Conservation (phyloP, 1,140 invertebrate species). For the Nephotettix cincticeps region DNA sequence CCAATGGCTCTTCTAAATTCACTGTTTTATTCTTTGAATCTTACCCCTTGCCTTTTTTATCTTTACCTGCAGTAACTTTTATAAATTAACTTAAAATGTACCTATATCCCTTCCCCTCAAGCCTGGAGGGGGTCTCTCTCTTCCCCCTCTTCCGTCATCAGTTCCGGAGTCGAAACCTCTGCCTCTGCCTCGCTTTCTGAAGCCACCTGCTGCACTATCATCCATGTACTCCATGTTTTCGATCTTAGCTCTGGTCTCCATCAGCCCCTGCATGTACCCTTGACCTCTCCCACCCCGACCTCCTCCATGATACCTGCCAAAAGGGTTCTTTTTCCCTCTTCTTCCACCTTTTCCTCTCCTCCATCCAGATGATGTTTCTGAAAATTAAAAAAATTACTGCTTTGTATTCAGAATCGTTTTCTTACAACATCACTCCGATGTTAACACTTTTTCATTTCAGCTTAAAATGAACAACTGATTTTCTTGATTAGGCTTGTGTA, state of each 20-base stretch:
- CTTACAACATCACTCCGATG: no score
- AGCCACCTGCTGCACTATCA: no score
- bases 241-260: background rate
- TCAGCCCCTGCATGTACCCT: background rate
- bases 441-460: no score
- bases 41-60: no score
- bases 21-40: no score
- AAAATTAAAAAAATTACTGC: background rate
- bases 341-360: background rate
- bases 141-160: background rate
- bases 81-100: no score
- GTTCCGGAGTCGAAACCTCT: background rate
- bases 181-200: background rate
- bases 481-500: no score
- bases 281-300: background rate
- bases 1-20: no score
- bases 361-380: background rate
- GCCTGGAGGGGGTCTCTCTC: constrained; percentile 20
- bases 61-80: no score
- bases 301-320: background rate
- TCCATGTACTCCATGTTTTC: constrained; percentile 3
- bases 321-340: background rate
- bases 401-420: no score
- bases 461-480: no score
- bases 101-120: constrained; percentile 16